Evolutionary conservation across 2,113 vertebrate genomes (phyloP), one percentile per base, ranked within the genome.

Genomic region (Corydoras sp.): DNA sequence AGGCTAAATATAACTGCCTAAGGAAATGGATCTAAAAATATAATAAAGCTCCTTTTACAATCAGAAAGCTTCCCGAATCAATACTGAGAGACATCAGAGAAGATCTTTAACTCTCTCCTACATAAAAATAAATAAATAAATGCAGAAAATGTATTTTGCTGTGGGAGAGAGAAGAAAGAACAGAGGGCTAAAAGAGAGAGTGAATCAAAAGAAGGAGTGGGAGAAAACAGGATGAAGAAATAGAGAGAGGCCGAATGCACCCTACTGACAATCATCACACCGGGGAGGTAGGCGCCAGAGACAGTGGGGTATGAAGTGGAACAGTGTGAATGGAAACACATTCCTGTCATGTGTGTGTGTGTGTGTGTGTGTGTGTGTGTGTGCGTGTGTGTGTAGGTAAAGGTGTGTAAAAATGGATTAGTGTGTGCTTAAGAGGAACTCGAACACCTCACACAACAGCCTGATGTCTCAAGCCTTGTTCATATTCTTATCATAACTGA

Each of bases 281-380:
- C 32, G 30, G 64, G 71, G 70, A 72, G 70, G 62, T 13, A 51
- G 63, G 71, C 30, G 71, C 29, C 48, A 61, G 61, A 78, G 55
- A 74, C 71, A 69, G 68, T 68, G 69, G 48, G 65, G 81, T n/a
- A 49, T 58, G 69, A 68, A 69, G 65, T 60, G 35, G 71, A 75
- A 71, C 24, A 75, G 67, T 58, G 74, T 3, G 24, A 72, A 77
- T 67, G 29, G 30, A 68, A 66, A 72, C 69, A 61, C 65, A 59
- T 49, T 63, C 58, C 62, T 69, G 59, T 56, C 66, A 68, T 68
- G 55, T n/a, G 24, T 73, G 56, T 61, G 35, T 62, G 54, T 62
- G 61, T 11, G 54, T 50, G 24, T 35, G 66, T 54, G 60, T 63
- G 69, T 48, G 69, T 30, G 24, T 73, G 56, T 61, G 24, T 73